Conservation (phyloP, 1,140 invertebrate species). For the Platyscapa corneri region DNA sequence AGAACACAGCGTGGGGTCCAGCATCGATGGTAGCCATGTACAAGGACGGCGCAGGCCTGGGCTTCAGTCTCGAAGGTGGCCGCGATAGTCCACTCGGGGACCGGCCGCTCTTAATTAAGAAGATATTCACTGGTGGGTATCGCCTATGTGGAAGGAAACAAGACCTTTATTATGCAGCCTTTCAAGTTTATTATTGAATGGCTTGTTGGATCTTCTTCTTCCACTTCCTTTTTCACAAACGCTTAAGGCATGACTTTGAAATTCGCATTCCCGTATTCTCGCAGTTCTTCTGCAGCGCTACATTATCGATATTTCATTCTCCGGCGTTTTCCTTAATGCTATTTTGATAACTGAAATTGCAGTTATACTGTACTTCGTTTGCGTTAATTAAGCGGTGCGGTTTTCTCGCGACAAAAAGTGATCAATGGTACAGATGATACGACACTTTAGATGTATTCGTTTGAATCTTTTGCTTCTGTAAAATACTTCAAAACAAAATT, state of each 20-base stretch:
- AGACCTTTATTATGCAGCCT: neutral
- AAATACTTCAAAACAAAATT: too few relatives aligned
- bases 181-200: neutral
- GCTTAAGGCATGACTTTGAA: neutral
- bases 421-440: too few relatives aligned
- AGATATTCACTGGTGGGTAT: constrained; percentile 90
- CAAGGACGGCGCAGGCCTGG: constrained; percentile 92
- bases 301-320: neutral
- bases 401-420: neutral
- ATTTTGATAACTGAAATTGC: too few relatives aligned
- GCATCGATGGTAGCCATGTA: constrained; percentile 79
- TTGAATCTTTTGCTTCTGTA: too few relatives aligned
- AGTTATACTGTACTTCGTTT: neutral
- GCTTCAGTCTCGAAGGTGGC: constrained; percentile 94
- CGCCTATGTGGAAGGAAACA: neutral
- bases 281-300: neutral
- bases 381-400: neutral
- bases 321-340: neutral
- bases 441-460: too few relatives aligned
- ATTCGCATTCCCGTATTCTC: neutral
- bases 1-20: constrained; percentile 67
- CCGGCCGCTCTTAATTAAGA: constrained; percentile 89
- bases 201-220: neutral
- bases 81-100: constrained; percentile 91
- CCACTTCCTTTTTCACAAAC: neutral